phyloP scores from a whole-genome alignment of 2,888 invertebrate genomes.

The Drosophila atripex region DNA sequence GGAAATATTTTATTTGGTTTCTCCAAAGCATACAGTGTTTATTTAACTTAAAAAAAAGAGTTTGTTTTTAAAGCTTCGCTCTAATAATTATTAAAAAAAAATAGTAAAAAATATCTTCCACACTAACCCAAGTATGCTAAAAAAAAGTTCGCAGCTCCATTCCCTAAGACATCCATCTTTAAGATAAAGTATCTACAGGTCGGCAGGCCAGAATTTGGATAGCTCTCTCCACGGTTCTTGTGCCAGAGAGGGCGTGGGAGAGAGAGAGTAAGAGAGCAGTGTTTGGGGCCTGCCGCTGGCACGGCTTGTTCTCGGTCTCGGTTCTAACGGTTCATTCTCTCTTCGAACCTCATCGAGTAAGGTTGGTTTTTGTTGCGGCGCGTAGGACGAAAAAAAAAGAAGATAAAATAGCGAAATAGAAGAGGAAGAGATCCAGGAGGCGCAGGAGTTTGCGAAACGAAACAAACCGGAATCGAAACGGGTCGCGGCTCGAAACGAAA shows the following conservation, averaged over 20 bases:
- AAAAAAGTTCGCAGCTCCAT: neutral
- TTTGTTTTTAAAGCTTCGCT: no score
- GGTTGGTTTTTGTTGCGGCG: conserved; percentile 34
- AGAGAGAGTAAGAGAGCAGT: neutral
- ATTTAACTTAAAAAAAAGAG: no score
- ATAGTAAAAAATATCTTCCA: no score
- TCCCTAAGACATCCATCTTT: neutral
- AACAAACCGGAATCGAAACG: conserved; percentile 56
- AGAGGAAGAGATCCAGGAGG: conserved; percentile 8
- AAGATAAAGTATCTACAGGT: neutral
- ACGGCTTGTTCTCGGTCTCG: conserved; percentile 1
- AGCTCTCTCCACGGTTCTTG: conserved; percentile 1
- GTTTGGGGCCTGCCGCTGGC: neutral
- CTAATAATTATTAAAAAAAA: no score
- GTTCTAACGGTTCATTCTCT: conserved; percentile 27
- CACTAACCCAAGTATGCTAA: no score
- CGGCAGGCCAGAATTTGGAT: neutral
- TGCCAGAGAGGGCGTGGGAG: conserved; percentile 5
- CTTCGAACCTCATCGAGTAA: conserved; percentile 13
- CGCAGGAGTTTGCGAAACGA: conserved; percentile 28
- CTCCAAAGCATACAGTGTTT: no score
- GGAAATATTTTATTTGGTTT: no score
- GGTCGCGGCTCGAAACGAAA: conserved; percentile 46
- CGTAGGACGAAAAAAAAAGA: conserved; percentile 43
- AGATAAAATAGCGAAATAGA: conserved; percentile 32